phyloP scores from a whole-genome alignment of 2,797 vertebrate species.

The Neosalanx taihuensis region DNA sequence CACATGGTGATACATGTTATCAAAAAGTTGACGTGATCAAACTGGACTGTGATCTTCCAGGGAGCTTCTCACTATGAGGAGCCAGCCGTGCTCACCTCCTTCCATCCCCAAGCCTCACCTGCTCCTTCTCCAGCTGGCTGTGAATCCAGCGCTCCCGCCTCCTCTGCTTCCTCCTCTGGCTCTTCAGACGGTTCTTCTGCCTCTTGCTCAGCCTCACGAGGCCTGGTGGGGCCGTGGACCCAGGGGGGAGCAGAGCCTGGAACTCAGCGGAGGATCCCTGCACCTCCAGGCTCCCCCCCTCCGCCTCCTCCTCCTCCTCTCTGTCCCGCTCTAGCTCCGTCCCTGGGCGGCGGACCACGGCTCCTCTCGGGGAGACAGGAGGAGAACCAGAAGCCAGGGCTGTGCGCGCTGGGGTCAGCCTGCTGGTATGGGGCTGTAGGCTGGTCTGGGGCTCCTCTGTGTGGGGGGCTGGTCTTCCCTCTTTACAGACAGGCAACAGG shows the following conservation, averaged over 20 bases:
- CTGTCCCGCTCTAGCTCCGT: constrained; percentile 13
- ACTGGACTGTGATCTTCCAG: too few relatives aligned
- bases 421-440: too few relatives aligned
- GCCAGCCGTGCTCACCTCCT: background rate
- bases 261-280: constrained; percentile 25
- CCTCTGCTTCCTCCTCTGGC: constrained; percentile 76
- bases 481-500: constrained; percentile 9
- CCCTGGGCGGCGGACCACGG: constrained; percentile 12
- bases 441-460: constrained; percentile 4
- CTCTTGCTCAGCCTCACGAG: constrained; percentile 69
- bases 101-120: constrained; percentile 46
- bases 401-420: background rate
- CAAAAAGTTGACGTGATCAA: too few relatives aligned
- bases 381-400: background rate
- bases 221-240: constrained; percentile 26
- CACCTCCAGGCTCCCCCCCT: constrained; percentile 43
- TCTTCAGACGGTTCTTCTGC: constrained; percentile 82
- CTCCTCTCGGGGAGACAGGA: background rate
- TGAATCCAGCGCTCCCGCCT: constrained; percentile 74
- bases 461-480: background rate
- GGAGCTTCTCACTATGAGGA: background rate
- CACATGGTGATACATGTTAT: too few relatives aligned
- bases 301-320: constrained; percentile 62
- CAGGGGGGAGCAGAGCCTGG: constrained; percentile 29
- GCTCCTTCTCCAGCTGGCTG: constrained; percentile 53